A percentile compares a stretch with the other conserved stretches of the same genome.
phyloP scores from a whole-genome alignment of 2,888 invertebrate species.

The Synergus laeviventris region DNA sequence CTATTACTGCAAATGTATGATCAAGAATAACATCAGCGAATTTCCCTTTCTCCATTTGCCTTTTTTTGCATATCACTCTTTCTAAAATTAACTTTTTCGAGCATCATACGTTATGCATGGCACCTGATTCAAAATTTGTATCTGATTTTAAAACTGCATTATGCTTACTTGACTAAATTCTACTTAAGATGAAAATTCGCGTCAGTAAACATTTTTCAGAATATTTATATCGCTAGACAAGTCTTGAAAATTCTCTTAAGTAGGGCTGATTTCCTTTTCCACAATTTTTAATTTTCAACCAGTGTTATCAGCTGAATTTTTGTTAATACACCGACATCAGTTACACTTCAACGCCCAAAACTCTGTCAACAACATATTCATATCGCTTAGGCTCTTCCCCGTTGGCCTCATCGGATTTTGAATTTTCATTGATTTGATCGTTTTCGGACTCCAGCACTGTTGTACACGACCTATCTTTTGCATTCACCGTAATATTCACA shows the following conservation, averaged over 20 bases:
- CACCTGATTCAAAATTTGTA: conserved; percentile 23
- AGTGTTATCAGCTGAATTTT: not conserved
- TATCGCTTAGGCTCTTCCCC: conserved; percentile 80
- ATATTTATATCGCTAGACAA: conserved; percentile 7
- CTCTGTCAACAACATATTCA: conserved; percentile 90
- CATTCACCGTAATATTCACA: conserved; percentile 12
- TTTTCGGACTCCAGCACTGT: conserved; percentile 40
- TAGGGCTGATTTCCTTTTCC: not conserved
- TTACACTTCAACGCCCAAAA: conserved; percentile 90
- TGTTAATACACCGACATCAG: not conserved
- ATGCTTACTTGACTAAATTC: conserved; percentile 5
- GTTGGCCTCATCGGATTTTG: conserved; percentile 61
- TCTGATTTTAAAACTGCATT: not conserved
- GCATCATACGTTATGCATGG: conserved; percentile 21
- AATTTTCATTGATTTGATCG: conserved; percentile 43
- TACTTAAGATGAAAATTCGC: conserved; percentile 13
- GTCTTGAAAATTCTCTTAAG: conserved; percentile 15
- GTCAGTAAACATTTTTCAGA: conserved; percentile 10
- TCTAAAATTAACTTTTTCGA: conserved; percentile 1
- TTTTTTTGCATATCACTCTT: conserved; percentile 11
- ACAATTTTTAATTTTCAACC: not conserved
- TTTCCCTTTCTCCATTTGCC: not conserved
- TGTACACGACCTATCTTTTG: conserved; percentile 16
- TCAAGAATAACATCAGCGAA: not conserved
- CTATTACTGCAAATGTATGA: not conserved